Conservation (phyloP, 2,888 invertebrate genomes). For the Nematopogon swammerdamellus region DNA sequence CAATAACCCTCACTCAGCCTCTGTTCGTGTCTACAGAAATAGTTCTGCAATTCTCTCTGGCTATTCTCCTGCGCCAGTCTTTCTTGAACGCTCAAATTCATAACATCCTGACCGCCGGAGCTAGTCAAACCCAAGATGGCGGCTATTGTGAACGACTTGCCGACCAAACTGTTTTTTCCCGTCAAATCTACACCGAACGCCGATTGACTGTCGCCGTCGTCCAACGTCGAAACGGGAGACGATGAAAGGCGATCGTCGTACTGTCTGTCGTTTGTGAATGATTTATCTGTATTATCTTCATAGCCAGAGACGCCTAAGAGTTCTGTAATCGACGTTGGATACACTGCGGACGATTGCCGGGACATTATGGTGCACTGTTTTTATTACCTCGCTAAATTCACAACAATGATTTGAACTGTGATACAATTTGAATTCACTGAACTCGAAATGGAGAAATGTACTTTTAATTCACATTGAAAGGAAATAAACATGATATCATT, state of each 20-base stretch:
- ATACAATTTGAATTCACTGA: no score
- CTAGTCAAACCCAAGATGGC: constrained; percentile 77
- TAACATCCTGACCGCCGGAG: constrained; percentile 36
- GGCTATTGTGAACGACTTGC: constrained; percentile 84
- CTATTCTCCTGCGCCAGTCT: constrained; percentile 28
- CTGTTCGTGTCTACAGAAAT: constrained; percentile 40
- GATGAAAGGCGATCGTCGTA: constrained; percentile 23
- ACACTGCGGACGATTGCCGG: constrained; percentile 24
- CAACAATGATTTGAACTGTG: no score
- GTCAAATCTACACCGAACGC: constrained; percentile 43
- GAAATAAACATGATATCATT: constrained; percentile 10
- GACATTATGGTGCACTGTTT: constrained; percentile 35
- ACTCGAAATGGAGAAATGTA: no score
- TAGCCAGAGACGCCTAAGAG: constrained; percentile 29
- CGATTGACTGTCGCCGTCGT: constrained; percentile 38
- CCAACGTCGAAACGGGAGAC: constrained; percentile 36
- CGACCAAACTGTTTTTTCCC: constrained; percentile 43
- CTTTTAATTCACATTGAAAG: constrained; percentile 2
- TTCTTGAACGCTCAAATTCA: constrained; percentile 56
- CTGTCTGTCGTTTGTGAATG: constrained; percentile 22
- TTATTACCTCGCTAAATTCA: no score
- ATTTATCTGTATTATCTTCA: constrained; percentile 14
- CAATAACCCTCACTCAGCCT: constrained; percentile 38
- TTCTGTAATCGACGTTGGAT: constrained; percentile 36
- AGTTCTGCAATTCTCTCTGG: constrained; percentile 38